Evolutionary conservation across 2,888 invertebrate species (phyloP).

Genomic region (Beris chalybata): DNA sequence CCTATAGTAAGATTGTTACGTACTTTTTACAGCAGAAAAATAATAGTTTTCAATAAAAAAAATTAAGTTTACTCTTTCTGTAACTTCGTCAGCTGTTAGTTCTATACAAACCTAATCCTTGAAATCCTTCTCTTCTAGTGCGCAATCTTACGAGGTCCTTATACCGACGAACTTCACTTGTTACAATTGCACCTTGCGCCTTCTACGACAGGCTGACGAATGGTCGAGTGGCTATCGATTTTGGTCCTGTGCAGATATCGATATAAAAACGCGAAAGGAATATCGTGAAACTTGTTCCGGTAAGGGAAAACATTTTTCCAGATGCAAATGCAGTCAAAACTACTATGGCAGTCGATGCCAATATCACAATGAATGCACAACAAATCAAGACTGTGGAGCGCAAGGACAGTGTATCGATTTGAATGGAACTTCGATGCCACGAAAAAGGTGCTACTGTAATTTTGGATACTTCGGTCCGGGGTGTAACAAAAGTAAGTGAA

Average conservation of each 20-base stretch:
- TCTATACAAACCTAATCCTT: too few species aligned
- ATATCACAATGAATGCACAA: conserved; percentile 84
- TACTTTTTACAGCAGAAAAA: too few species aligned
- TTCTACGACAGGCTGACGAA: conserved; percentile 88
- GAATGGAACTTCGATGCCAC: conserved; percentile 78
- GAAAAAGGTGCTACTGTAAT: conserved; percentile 86
- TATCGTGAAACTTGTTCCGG: conserved; percentile 84
- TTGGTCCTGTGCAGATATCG: conserved; percentile 96
- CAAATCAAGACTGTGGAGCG: conserved; percentile 81
- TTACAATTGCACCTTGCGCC: conserved; percentile 83
- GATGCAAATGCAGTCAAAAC: conserved; percentile 79
- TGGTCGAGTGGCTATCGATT: conserved; percentile 85
- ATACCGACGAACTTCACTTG: conserved; percentile 83
- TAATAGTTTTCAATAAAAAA: too few species aligned
- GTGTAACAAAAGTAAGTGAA: conserved; percentile 75
- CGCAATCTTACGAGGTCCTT: conserved; percentile 78
- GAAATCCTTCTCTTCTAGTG: conserved; percentile 60
- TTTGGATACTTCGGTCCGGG: conserved; percentile 84
- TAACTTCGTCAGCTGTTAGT: too few species aligned
- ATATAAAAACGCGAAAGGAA: conserved; percentile 73
- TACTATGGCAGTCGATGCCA: conserved; percentile 84
- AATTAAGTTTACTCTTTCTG: too few species aligned
- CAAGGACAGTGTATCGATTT: conserved; percentile 84
- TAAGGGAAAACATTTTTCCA: conserved; percentile 76
- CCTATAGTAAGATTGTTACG: too few species aligned